Evolutionary conservation across 2,888 invertebrate species (phyloP), one percentile per base, ranked within the genome.

Genomic region (Hyposoter didymator): DNA sequence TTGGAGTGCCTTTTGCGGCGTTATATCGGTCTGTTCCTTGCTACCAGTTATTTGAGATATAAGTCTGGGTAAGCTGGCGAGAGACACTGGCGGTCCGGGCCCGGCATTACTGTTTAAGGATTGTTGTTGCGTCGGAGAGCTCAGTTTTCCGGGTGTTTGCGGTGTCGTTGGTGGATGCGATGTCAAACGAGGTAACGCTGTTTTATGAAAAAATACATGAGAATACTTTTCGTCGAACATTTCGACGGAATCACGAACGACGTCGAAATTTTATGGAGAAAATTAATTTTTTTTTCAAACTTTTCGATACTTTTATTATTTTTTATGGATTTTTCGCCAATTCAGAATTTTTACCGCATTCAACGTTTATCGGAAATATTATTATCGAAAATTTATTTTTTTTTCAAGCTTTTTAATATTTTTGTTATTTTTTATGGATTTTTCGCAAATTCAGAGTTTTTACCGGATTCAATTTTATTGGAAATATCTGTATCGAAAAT

Each of bases 111-210:
- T 92, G 85, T 89, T 91, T 82, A 91, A 91, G 76, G 91, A 90
- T 85, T 92, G 92, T 52, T 85, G 90, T 66, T 93, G 93, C 82
- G 94, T 93, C 76, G 91, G 93, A 43, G 91, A 92, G 80, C 88
- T 89, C 70, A 93, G 88, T 89, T 94, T 93, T 32, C 92, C 91
- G 66, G 93, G 91, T 79, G 91, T 90, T 89, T 94, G 94, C 45
- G 93, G 91, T 78, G 91, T 91, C 72, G 90, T 90, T 55, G 93
- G 94, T 85, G 95, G 95, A 88, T 95, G 95, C 87, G 96, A 96
- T 89, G 96, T 95, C 88, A 95, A 92, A 81, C 96, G 95, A 55
- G 96, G 96, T 93, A 96, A 93, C 83, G 96, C 96, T 93, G 76
- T 12, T n/a, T n/a, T 17, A 17, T 7, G 17, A 69, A 69, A 14